Percentiles rank a stretch among this genome's conserved stretches.
phyloP scores from a whole-genome alignment of 2,113 vertebrate genomes.

The Pogona vitticeps region DNA sequence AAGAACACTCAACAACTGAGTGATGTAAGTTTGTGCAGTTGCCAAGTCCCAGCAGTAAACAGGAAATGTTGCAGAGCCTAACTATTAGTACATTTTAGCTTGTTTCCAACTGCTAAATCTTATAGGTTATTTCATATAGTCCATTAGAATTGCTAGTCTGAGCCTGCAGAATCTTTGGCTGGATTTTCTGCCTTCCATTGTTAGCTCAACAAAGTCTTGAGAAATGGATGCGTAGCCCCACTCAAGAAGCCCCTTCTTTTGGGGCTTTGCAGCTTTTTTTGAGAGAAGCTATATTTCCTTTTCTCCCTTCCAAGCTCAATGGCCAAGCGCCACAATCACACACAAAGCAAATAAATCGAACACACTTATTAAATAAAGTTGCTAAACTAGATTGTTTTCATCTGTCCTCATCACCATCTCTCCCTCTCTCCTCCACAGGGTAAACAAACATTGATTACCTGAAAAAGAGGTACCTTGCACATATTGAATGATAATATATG shows the following conservation, averaged over 20 bases:
- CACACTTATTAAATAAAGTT: too few relatives aligned
- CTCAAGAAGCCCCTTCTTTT: background rate
- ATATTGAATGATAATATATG: background rate
- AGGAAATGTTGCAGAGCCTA: background rate
- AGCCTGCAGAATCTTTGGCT: background rate
- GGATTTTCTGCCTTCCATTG: background rate
- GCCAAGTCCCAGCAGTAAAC: background rate
- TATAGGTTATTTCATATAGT: background rate
- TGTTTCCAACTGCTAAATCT: background rate
- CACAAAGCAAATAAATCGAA: too few relatives aligned
- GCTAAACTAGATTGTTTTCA: too few relatives aligned
- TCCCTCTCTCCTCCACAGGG: too few relatives aligned
- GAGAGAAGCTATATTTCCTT: background rate
- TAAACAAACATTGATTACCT: too few relatives aligned
- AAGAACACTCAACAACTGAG: constrained; percentile 80
- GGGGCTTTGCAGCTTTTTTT: background rate
- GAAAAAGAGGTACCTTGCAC: background rate
- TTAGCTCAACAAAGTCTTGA: background rate
- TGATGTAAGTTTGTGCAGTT: constrained; percentile 70
- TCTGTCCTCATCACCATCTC: too few relatives aligned
- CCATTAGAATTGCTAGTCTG: background rate
- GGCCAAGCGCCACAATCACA: too few relatives aligned
- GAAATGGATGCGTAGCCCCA: background rate
- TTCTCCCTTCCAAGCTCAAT: background rate
- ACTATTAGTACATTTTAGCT: background rate